phyloP scores from a whole-genome alignment of 2,797 vertebrate genomes.

The Sebastes kiyomatsui region DNA sequence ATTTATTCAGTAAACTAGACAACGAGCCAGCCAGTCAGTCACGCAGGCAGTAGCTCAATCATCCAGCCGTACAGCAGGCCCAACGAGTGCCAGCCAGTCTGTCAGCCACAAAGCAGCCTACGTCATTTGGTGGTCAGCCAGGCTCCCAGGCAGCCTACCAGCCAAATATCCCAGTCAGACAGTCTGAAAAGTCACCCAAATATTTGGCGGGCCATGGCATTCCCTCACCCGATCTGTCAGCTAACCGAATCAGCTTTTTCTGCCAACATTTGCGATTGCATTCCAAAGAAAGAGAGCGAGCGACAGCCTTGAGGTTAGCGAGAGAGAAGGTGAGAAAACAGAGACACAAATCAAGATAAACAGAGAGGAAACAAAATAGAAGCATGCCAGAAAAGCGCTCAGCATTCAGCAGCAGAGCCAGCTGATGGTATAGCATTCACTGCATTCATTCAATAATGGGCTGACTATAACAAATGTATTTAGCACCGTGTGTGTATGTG shows the following conservation, averaged over 20 bases:
- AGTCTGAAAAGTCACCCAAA: slow-evolving; percentile 52
- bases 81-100: slow-evolving; percentile 18
- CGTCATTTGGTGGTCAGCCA: slow-evolving; percentile 47
- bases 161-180: slow-evolving; percentile 27
- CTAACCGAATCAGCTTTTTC: slow-evolving; percentile 36
- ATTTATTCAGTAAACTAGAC: slow-evolving; percentile 14
- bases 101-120: slow-evolving; percentile 29
- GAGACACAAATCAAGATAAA: slow-evolving; percentile 38
- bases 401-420: slow-evolving; percentile 13
- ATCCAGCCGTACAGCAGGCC: neutral
- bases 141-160: slow-evolving; percentile 5
- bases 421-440: slow-evolving; percentile 34
- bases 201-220: slow-evolving; percentile 29
- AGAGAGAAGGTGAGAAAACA: slow-evolving; percentile 28
- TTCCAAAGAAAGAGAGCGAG: slow-evolving; percentile 19
- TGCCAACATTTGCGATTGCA: slow-evolving; percentile 20
- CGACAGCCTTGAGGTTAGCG: slow-evolving; percentile 11
- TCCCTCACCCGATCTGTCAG: slow-evolving; percentile 13
- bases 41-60: slow-evolving; percentile 21
- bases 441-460: slow-evolving; percentile 28
- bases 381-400: neutral
- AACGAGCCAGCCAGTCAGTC: slow-evolving; percentile 19
- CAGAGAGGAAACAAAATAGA: slow-evolving; percentile 1
- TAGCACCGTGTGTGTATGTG: neutral
- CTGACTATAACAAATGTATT: neutral